Evolutionary conservation across 2,113 vertebrate genomes (phyloP).

Genomic region (Propithecus coquereli): DNA sequence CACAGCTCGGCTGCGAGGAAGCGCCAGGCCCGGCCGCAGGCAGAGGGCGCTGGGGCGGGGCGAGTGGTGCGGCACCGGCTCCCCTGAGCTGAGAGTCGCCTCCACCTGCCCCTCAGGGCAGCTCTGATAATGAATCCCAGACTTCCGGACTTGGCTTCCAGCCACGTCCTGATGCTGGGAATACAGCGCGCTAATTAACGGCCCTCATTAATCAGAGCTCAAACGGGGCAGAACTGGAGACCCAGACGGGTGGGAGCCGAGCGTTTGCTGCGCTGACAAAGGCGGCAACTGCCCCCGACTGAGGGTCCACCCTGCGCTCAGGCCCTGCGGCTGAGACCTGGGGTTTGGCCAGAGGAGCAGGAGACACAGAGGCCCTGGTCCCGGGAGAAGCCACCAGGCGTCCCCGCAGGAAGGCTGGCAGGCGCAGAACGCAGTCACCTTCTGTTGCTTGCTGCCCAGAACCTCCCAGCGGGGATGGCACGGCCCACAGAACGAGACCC

Average conservation of each 20-base stretch:
- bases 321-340: no score
- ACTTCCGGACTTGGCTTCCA: constrained; percentile 6
- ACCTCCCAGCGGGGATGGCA: background rate
- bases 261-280: background rate
- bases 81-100: background rate
- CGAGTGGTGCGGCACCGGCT: accelerated
- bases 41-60: background rate
- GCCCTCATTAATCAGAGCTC: constrained; percentile 41
- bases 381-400: background rate
- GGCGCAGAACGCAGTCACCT: background rate
- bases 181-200: background rate
- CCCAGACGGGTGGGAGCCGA: background rate
- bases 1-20: background rate
- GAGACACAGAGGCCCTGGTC: background rate
- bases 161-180: background rate
- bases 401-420: background rate
- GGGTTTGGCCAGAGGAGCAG: background rate
- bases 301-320: background rate
- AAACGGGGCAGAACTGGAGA: constrained; percentile 41
- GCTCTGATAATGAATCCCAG: background rate
- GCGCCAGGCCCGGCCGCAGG: accelerated
- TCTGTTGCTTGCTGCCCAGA: background rate
- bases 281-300: background rate
- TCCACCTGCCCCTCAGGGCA: background rate
- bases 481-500: background rate